phyloP scores from a whole-genome alignment of 2,888 invertebrate genomes.

The Rhabditoides inermis region DNA sequence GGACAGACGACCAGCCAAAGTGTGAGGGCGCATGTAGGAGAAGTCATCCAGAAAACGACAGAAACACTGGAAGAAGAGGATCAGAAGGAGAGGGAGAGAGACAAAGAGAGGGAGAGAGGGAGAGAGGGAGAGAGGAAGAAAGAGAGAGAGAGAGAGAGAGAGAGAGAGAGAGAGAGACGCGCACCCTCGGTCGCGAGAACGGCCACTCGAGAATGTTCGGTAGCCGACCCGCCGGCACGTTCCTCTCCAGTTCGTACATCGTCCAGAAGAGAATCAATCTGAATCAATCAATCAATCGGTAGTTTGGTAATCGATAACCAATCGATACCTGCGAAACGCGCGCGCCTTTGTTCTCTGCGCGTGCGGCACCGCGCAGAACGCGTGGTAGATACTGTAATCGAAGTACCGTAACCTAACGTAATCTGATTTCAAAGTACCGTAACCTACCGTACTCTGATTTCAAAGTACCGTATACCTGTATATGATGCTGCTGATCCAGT shows the following conservation, averaged over 20 bases:
- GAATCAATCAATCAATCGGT: neutral
- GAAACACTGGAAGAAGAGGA: neutral
- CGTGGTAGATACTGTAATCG: conserved; percentile 4
- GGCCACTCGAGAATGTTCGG: conserved; percentile 13
- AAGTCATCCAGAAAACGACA: too few relatives aligned
- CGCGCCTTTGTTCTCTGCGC: conserved; percentile 1
- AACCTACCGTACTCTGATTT: neutral
- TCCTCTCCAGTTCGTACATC: conserved; percentile 11
- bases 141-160: too few relatives aligned
- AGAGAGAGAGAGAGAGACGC: too few relatives aligned
- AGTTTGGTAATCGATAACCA: neutral
- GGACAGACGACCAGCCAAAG: conserved; percentile 1
- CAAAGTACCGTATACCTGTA: conserved; percentile 5
- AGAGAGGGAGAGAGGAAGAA: too few relatives aligned
- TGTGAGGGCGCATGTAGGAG: neutral
- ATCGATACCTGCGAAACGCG: conserved; percentile 7
- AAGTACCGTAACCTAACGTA: neutral
- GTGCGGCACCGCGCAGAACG: conserved; percentile 4
- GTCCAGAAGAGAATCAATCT: neutral
- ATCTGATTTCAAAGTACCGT: neutral
- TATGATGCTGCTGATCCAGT: conserved; percentile 3
- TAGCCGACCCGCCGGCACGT: conserved; percentile 9
- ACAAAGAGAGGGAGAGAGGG: too few relatives aligned
- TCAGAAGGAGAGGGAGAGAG: too few relatives aligned
- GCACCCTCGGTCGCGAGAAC: conserved; percentile 6